These are phyloP conservation scores for Cepaea hortensis DNA, from an alignment of 2,888 invertebrate genomes.

Conservation along the genomic window DNA sequence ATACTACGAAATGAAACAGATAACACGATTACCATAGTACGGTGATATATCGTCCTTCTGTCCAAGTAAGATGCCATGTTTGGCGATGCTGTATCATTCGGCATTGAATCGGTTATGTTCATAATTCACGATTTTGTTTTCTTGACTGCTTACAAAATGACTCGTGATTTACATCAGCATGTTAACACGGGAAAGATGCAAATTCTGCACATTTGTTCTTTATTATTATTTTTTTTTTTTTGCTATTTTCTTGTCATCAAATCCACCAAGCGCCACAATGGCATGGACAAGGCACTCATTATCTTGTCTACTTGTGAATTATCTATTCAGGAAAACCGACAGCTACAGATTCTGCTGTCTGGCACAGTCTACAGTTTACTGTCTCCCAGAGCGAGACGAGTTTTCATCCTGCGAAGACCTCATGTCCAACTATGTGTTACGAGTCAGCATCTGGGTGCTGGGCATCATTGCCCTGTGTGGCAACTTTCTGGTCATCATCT, in stretches of 20 bases:
- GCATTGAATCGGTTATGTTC: too few species aligned
- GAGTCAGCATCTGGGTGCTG: conserved; percentile 72
- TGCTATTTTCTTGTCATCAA: not conserved
- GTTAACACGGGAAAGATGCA: too few species aligned
- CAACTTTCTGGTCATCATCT: conserved; percentile 71
- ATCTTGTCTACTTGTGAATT: too few species aligned
- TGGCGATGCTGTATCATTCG: too few species aligned
- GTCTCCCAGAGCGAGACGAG: conserved; percentile 72
- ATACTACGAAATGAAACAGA: too few species aligned
- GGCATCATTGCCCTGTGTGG: conserved; percentile 70
- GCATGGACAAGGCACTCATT: too few species aligned
- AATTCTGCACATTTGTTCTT: not conserved
- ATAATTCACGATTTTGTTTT: too few species aligned
- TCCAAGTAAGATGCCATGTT: too few species aligned
- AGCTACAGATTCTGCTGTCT: conserved; percentile 77
- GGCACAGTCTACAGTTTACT: conserved; percentile 70
- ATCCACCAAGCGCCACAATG: not conserved
- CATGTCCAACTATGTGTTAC: conserved; percentile 73
- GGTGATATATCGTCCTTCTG: too few species aligned
- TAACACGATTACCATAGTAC: too few species aligned
- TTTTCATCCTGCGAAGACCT: conserved; percentile 75
- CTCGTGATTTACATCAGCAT: too few species aligned
- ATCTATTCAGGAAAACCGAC: conserved; percentile 71
- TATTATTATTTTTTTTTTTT: not conserved
- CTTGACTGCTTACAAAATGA: too few species aligned